These are phyloP conservation scores for Hippocampus abdominalis DNA, from an alignment of 2,113 vertebrate species.

Conservation along the genomic window DNA sequence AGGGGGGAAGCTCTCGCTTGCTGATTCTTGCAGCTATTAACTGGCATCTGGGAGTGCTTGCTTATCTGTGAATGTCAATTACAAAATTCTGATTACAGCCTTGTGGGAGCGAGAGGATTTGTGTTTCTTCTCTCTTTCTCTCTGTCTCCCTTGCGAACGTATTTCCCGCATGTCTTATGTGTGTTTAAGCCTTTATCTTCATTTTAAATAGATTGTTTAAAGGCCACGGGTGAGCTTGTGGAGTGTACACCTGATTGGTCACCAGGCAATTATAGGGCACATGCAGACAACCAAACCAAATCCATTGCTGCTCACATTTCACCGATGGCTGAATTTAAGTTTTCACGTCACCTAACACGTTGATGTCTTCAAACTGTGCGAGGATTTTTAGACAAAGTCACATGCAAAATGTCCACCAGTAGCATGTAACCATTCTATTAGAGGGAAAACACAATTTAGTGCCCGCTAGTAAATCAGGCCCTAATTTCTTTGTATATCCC, in stretches of 20 bases:
- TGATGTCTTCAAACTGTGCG: not conserved
- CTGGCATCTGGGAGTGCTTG: slow-evolving; percentile 30
- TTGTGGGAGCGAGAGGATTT: slow-evolving; percentile 49
- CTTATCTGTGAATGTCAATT: slow-evolving; percentile 57
- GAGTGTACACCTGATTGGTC: not conserved
- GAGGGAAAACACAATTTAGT: too few species aligned
- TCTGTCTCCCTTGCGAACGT: not conserved
- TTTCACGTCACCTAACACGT: not conserved
- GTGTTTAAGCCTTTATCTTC: not conserved
- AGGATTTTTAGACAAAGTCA: too few species aligned
- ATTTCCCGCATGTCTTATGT: not conserved
- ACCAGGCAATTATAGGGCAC: not conserved
- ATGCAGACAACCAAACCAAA: not conserved
- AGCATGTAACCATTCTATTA: too few species aligned
- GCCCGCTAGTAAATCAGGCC: too few species aligned
- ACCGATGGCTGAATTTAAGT: not conserved
- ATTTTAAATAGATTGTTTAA: not conserved
- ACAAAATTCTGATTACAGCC: slow-evolving; percentile 57
- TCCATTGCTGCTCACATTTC: not conserved
- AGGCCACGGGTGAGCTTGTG: not conserved
- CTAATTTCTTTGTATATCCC: too few species aligned
- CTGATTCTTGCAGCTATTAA: slow-evolving; percentile 51
- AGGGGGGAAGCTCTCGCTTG: slow-evolving; percentile 27
- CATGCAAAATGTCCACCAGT: too few species aligned
- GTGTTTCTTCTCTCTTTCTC: slow-evolving; percentile 30